phyloP scores from a whole-genome alignment of 2,888 invertebrate genomes.

The Pollenia angustigena region DNA sequence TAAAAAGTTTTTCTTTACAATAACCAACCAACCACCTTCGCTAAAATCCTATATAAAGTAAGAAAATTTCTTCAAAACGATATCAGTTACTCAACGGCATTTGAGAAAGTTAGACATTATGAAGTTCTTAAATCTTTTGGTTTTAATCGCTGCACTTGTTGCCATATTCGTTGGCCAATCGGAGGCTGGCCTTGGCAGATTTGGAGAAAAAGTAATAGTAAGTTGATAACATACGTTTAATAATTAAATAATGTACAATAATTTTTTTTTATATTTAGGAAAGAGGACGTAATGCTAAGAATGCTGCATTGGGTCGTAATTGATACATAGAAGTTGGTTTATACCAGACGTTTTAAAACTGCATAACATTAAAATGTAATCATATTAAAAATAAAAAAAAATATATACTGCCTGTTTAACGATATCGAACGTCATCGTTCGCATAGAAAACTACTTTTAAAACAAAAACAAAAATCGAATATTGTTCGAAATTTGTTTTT shows the following conservation, averaged over 20 bases:
- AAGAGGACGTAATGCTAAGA: background rate
- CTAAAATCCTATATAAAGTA: constrained; percentile 16
- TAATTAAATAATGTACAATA: too few species aligned
- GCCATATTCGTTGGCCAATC: constrained; percentile 1
- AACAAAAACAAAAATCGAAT: too few species aligned
- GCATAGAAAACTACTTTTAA: too few species aligned
- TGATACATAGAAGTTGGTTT: too few species aligned
- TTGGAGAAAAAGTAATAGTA: background rate
- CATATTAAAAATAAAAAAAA: too few species aligned
- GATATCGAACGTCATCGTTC: too few species aligned
- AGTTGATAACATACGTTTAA: background rate
- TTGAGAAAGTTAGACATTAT: background rate
- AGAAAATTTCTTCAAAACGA: background rate
- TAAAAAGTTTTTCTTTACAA: background rate
- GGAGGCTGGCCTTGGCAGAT: background rate
- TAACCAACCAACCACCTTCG: too few species aligned
- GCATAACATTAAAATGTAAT: too few species aligned
- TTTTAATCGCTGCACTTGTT: background rate
- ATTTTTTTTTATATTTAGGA: too few species aligned
- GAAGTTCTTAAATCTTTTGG: background rate
- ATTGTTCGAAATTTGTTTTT: too few species aligned
- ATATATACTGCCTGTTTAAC: too few species aligned
- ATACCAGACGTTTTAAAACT: too few species aligned
- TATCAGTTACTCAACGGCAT: background rate
- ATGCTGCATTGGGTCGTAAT: background rate